Percentiles rank a stretch among this genome's conserved stretches.
Evolutionary conservation across 1,140 invertebrate species (phyloP).

Genomic region (Papilio dardanus): DNA sequence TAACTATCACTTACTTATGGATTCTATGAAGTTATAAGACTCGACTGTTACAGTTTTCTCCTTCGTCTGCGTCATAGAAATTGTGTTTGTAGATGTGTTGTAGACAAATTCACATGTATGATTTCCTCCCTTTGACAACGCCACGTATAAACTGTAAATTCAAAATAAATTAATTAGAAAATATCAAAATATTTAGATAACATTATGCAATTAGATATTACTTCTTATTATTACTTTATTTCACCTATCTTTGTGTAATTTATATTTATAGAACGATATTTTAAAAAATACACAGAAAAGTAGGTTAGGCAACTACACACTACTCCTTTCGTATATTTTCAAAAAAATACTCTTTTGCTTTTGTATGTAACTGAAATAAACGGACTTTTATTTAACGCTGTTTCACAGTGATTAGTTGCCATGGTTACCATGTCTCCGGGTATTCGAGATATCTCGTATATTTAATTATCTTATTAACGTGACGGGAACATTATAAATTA

Average conservation of each 20-base stretch:
- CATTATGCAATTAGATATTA: no score
- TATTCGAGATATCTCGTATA: not conserved
- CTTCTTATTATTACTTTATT: no score
- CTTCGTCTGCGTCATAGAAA: not conserved
- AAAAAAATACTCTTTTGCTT: no score
- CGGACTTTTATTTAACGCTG: not conserved
- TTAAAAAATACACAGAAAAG: no score
- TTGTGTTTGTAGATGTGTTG: not conserved
- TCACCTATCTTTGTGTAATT: no score
- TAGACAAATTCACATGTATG: not conserved
- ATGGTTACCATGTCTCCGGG: not conserved
- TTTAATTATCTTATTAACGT: not conserved
- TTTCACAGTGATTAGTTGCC: not conserved
- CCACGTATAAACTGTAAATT: conserved; percentile 3
- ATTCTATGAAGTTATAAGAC: not conserved
- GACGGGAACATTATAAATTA: not conserved
- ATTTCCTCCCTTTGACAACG: not conserved
- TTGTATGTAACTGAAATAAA: no score
- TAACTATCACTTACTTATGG: not conserved
- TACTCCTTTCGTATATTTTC: no score
- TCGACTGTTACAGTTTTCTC: not conserved
- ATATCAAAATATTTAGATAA: no score
- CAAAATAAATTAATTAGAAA: not conserved
- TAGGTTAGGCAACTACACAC: no score
- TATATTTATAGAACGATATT: no score